phyloP scores from a whole-genome alignment of 2,113 vertebrate genomes.

The Cacatua alba region DNA sequence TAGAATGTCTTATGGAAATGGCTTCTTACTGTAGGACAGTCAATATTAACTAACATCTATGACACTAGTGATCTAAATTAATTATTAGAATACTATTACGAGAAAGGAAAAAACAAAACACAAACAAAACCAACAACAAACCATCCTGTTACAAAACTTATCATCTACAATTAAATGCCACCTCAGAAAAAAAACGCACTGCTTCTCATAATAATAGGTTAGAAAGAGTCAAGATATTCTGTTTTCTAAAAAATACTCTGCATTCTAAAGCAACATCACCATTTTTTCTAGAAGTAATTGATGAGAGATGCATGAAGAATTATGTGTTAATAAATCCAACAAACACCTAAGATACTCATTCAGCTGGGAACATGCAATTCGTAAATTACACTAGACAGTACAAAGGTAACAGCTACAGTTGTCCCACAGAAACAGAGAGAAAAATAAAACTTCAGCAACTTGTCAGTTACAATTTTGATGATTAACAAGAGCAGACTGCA shows the following conservation, averaged over 20 bases:
- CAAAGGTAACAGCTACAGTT: not conserved
- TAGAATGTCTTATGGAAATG: not conserved
- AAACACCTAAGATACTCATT: not conserved
- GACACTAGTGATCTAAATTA: not conserved
- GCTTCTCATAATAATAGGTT: not conserved
- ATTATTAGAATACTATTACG: not conserved
- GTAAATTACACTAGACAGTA: not conserved
- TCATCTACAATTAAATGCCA: not conserved
- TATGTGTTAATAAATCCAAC: not conserved
- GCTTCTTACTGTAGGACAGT: not conserved
- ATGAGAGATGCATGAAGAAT: not conserved
- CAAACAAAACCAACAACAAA: not conserved
- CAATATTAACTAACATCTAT: not conserved
- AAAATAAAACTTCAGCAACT: not conserved
- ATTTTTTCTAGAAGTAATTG: not conserved
- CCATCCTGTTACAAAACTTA: not conserved
- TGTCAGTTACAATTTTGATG: not conserved
- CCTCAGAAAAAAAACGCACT: not conserved
- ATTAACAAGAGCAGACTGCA: slow-evolving; percentile 36
- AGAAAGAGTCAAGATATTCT: not conserved
- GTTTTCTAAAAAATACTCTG: not conserved
- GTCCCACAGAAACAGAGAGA: not conserved
- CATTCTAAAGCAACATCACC: not conserved
- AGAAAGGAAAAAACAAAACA: not conserved
- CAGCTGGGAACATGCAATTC: not conserved